Base-by-base conservation (phyloP, 2,797 vertebrate species). In the Forpus xanthops region DNA sequence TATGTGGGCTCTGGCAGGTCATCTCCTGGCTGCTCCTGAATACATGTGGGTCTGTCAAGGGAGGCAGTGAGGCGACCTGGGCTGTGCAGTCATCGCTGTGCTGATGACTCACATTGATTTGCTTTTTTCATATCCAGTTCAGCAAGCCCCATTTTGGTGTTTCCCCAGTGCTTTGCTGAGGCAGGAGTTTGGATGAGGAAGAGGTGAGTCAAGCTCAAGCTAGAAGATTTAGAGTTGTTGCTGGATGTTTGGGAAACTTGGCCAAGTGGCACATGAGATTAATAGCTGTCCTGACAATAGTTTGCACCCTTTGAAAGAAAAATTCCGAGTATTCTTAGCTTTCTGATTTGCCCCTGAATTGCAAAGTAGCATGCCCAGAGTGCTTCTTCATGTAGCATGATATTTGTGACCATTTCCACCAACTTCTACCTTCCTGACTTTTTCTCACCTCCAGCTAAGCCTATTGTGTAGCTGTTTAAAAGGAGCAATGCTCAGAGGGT, bases 91-190 rank as follows among this genome's bases (percentile, higher is more conserved):
- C 74, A 45, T 64, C 0, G 0, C 23, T 4, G 15, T 35, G 44
- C 52, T 0, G 18, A 35, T 95, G 88, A 92, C 90, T 96, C 81
- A 58, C 4, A 11, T 8, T 1, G 33, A 81, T 93, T 89, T 78
- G 25, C 44, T 88, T 91, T 65, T 56, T 79, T 37, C 53, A 15
- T 39, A 8, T 28, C 64, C 21, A 16, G 53, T 74, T 75, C 72
- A 96, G 81, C 93, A 96, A 90, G 77, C 8, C 9, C 81, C 92
- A 61, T 94, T 90, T 93, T 90, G 92, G 93, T 95, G 88, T 90
- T 95, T 95, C 90, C 90, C 84, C 65, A 62, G 92, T 83, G 90
- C 90, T 95, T 93, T 97, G 93, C 92, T 96, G 96, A 95, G 81
- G 75, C 75, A 96, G 89, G 89, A 85, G 27, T 90, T 95, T 94